Conservation (phyloP, 2,797 vertebrate species). For the Sternotherus odoratus region DNA sequence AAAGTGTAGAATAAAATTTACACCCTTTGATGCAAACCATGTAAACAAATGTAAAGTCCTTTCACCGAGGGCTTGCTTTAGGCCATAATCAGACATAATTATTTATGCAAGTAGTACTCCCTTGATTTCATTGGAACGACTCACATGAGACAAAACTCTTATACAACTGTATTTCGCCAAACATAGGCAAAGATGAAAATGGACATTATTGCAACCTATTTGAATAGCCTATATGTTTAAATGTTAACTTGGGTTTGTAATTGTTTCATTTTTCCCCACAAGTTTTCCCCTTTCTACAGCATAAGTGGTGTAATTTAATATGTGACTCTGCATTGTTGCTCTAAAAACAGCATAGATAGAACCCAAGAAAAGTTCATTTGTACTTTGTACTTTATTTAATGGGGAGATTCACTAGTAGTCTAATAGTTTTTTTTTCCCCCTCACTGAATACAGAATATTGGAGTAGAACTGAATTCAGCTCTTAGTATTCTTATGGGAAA, state of each 20-base stretch:
- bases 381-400: not conserved
- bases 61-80: not conserved
- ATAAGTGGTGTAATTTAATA: conserved; percentile 52
- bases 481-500: conserved; percentile 59
- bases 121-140: not conserved
- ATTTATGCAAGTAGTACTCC: not conserved
- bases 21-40: not conserved
- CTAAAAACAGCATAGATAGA: not conserved
- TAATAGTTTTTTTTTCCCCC: conserved; percentile 39
- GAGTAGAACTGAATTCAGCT: conserved; percentile 48
- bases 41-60: not conserved
- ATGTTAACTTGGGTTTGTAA: conserved; percentile 21
- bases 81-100: not conserved
- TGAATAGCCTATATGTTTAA: not conserved
- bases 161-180: not conserved
- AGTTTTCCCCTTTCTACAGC: conserved; percentile 8
- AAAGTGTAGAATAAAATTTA: not conserved
- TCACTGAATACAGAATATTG: conserved; percentile 26
- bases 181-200: not conserved
- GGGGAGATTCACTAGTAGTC: conserved; percentile 26
- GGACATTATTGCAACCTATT: not conserved
- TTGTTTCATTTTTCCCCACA: conserved; percentile 28
- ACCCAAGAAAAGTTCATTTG: not conserved
- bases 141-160: not conserved
- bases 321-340: not conserved